Conservation (phyloP, 2,888 invertebrate species). For the Troides oblongomaculatus region DNA sequence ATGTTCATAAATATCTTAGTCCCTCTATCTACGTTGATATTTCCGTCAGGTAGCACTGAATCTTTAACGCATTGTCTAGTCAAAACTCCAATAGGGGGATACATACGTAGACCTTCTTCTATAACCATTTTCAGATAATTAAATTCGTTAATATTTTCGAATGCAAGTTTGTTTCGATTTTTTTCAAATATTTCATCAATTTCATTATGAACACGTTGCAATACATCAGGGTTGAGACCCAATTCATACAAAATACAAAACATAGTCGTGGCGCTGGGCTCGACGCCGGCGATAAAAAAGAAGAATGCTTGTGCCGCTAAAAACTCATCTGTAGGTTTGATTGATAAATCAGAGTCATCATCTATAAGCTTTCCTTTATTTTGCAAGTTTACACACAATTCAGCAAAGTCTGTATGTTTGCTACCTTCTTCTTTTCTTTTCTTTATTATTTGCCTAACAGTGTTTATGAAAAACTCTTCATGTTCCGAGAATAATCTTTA, state of each 20-base stretch:
- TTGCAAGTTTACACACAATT: not conserved
- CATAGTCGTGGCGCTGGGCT: conserved; percentile 1
- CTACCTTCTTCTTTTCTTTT: not conserved
- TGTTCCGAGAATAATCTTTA: not conserved
- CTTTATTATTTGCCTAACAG: not conserved
- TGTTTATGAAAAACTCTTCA: not conserved
- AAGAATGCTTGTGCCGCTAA: not conserved
- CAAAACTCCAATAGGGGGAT: not conserved
- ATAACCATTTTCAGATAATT: not conserved
- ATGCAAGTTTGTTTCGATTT: not conserved
- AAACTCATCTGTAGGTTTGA: not conserved
- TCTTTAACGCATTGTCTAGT: conserved; percentile 5
- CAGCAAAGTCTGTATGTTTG: not conserved
- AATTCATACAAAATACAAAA: not conserved
- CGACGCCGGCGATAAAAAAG: conserved; percentile 4
- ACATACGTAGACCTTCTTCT: not conserved
- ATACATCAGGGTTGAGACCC: not conserved
- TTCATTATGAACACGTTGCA: not conserved
- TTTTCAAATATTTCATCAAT: conserved; percentile 1
- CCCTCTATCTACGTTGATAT: conserved; percentile 1
- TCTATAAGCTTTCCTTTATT: not conserved
- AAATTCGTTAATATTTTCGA: not conserved
- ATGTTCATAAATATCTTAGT: not conserved
- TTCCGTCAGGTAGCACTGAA: not conserved
- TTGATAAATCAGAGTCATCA: not conserved